Evolutionary conservation across 2,113 vertebrate species (phyloP), one percentile per base, ranked within the genome.

Genomic region (Shinisaurus crocodilurus): DNA sequence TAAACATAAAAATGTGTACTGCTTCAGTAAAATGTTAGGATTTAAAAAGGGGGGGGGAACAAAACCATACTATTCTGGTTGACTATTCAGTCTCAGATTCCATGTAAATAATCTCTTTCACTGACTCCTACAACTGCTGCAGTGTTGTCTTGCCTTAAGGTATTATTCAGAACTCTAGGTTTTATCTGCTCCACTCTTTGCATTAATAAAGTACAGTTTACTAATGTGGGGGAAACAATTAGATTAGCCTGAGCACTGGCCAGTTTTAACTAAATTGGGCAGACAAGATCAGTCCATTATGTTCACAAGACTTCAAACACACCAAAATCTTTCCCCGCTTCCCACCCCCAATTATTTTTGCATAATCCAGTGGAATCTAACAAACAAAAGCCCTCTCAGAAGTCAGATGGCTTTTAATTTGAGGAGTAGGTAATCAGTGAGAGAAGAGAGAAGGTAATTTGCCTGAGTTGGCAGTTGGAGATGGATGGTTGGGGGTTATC

Each of bases 401-500:
- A 94, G 91, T 95, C 96, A 95, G 94, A 92, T 95, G 93, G 94
- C 93, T 94, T 95, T 97, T 94, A 94, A 94, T 94, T 93, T 93
- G 95, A 96, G 94, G 90, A 92, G 93, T 89, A 96, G 95, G 96
- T 96, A 94, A 95, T 95, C 93, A 94, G 91, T 89, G 95, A 95
- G 92, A 91, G 94, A 93, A 94, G 87, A 92, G 95, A 95, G 96
- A 95, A 97, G 95, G 94, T 86, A 92, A 94, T 96, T 96, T 93
- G 96, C 94, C 95, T 93, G 70, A 85, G 85, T 94, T 95, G 96
- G 93, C 95, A 94, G 90, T 86, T 88, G 91, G 94, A 95, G 96
- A 96, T 96, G 95, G 96, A 96, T 95, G 90, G 91, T 90, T 45
- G 0, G 91, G 86, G 96, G 97, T 96, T 97, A 97, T 96, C 95